phyloP scores from a whole-genome alignment of 2,888 invertebrate genomes.

The Mythimna lalbum region DNA sequence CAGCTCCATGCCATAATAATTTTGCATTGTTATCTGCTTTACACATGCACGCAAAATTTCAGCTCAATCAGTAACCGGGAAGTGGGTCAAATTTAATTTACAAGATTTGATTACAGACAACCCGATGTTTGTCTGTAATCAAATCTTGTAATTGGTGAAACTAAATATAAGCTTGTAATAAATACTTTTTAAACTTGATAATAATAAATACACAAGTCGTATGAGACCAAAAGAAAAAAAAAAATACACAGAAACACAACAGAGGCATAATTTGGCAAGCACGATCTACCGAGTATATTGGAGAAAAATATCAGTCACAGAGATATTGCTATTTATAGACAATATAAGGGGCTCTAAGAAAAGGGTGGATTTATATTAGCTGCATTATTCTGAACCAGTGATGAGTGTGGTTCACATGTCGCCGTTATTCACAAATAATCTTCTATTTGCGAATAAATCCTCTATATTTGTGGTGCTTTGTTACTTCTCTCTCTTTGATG shows the following conservation, averaged over 20 bases:
- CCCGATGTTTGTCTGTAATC: too few relatives aligned
- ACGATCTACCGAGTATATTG: conserved; percentile 12
- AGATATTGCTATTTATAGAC: conserved; percentile 35
- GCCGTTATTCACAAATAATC: conserved; percentile 59
- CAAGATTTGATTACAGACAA: too few relatives aligned
- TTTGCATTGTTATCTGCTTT: too few relatives aligned
- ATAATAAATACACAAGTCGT: too few relatives aligned
- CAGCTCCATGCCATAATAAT: too few relatives aligned
- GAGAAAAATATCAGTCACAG: conserved; percentile 31
- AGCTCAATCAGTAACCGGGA: too few relatives aligned
- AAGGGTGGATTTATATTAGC: conserved; percentile 62
- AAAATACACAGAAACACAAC: background rate
- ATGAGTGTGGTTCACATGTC: conserved; percentile 63
- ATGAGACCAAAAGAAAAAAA: too few relatives aligned
- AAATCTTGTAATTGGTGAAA: too few relatives aligned
- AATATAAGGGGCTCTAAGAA: conserved; percentile 25
- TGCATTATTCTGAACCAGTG: conserved; percentile 71
- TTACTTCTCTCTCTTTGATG: conserved; percentile 21
- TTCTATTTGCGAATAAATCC: conserved; percentile 23
- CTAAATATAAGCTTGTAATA: too few relatives aligned
- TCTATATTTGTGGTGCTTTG: conserved; percentile 33
- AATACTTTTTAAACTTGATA: too few relatives aligned
- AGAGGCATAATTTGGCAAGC: conserved; percentile 20
- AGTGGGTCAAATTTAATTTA: too few relatives aligned
- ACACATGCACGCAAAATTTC: too few relatives aligned